Base-by-base conservation (phyloP, 2,888 invertebrate genomes). In the Deilephila porcellus region DNA sequence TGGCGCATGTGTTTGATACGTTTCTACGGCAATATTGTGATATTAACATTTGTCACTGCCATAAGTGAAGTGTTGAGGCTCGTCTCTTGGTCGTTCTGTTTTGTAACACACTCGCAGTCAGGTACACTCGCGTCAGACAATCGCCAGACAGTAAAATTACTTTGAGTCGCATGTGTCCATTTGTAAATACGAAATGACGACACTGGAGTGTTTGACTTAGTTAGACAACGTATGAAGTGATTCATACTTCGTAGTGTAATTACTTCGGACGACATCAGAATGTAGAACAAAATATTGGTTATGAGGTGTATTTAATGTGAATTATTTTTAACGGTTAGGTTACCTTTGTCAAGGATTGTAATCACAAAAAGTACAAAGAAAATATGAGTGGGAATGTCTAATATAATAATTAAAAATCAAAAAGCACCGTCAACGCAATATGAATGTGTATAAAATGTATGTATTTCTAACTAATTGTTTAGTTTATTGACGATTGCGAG, bases 341-440 rank as follows among this genome's bases (percentile, higher is more conserved):
- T 90, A 90, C 86, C 88, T 88, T 87, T 87, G 84, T 83, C 86
- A 84, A 83, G 87, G 84, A 87, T 86, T 85, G 87, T 89, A 88
- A 91, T 89, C 86, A 88, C 85, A 88, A 90, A 81, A 91, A 93
- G 93, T 93, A 93, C 93, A 93, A 93, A 93, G 89, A 85, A 86
- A 86, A 88, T 85, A 84, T 87, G 88, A 87, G 82, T 86, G 90
- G 85, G 82, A 83, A 84, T 81, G 76, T 83, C 81, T 85, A 80
- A 83, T 86, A 82, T 83, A 83, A 84, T 83, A 83, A 83, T 83
- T 83, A 81, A 79, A 79, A 83, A 78, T 80, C 80, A 77, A 78
- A 77, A 80, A 82, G 86, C 83, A 86, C 79, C 83, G 77, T 83
- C 84, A 82, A 83, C 76, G 83, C 83, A 81, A 83, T 83, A 83